Conservation (phyloP, 2,113 vertebrate genomes). For the Phodopus roborovskii region DNA sequence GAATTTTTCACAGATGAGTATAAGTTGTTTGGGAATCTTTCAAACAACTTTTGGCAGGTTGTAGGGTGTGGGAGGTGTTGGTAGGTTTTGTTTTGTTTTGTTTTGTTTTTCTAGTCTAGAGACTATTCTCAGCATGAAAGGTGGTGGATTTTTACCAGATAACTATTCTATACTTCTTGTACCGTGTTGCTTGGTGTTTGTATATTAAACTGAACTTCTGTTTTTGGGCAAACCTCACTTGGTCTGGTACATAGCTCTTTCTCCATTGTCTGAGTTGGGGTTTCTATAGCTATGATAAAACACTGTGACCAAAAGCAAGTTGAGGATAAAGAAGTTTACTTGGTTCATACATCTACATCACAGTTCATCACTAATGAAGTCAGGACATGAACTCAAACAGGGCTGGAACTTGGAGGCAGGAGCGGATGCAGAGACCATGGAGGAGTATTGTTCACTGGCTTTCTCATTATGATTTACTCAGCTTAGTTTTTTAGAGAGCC, state of each 20-base stretch:
- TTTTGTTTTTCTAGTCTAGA: neutral
- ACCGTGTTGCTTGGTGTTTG: neutral
- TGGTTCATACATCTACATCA: neutral
- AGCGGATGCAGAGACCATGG: neutral
- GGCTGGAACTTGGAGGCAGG: neutral
- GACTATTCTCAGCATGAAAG: neutral
- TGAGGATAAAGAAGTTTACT: neutral
- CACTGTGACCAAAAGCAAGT: neutral
- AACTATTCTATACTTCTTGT: neutral
- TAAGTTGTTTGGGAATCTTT: neutral
- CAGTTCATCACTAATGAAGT: neutral
- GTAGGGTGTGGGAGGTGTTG: neutral
- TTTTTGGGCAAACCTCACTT: neutral
- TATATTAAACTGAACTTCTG: neutral
- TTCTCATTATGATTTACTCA: neutral
- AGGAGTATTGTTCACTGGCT: neutral
- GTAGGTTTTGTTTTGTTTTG: too few species aligned
- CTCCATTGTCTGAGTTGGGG: neutral
- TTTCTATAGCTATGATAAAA: neutral
- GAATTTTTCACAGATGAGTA: neutral
- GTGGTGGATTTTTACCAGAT: neutral
- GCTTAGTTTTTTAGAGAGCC: neutral
- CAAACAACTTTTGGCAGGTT: neutral
- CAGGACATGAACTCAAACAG: neutral
- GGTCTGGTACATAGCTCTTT: neutral